phyloP scores from a whole-genome alignment of 1,140 invertebrate species.

The Acromyrmex charruanus region DNA sequence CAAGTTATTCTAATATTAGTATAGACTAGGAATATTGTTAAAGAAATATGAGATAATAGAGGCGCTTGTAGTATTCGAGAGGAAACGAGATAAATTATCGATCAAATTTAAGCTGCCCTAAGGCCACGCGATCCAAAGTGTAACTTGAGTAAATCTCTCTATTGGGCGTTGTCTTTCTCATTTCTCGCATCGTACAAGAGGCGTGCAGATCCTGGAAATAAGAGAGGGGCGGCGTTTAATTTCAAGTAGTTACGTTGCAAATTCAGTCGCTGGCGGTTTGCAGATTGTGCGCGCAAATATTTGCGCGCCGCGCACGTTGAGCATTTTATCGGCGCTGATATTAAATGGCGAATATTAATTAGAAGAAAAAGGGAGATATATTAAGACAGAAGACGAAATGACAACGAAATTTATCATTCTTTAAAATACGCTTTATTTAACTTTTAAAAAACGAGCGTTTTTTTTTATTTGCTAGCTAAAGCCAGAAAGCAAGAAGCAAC shows the following conservation, averaged over 20 bases:
- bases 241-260: constrained; percentile 58
- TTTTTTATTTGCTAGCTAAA: background rate
- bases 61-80: background rate
- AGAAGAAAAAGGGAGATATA: background rate
- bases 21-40: background rate
- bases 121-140: background rate
- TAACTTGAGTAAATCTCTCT: constrained; percentile 39
- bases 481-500: background rate
- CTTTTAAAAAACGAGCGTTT: background rate
- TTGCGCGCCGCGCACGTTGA: constrained; percentile 40
- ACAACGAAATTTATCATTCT: constrained; percentile 27
- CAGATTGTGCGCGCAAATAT: constrained; percentile 61
- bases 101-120: constrained; percentile 36
- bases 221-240: constrained; percentile 54
- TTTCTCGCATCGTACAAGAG: constrained; percentile 50
- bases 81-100: constrained; percentile 26
- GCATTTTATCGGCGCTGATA: constrained; percentile 57
- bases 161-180: constrained; percentile 42
- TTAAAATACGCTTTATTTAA: background rate
- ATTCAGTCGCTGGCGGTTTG: constrained; percentile 56
- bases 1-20: background rate
- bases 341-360: constrained; percentile 55
- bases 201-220: constrained; percentile 24
- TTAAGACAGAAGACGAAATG: background rate
- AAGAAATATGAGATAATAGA: background rate